Evolutionary conservation across 2,797 vertebrate genomes (phyloP).

Genomic region (Nannoperca obscura): DNA sequence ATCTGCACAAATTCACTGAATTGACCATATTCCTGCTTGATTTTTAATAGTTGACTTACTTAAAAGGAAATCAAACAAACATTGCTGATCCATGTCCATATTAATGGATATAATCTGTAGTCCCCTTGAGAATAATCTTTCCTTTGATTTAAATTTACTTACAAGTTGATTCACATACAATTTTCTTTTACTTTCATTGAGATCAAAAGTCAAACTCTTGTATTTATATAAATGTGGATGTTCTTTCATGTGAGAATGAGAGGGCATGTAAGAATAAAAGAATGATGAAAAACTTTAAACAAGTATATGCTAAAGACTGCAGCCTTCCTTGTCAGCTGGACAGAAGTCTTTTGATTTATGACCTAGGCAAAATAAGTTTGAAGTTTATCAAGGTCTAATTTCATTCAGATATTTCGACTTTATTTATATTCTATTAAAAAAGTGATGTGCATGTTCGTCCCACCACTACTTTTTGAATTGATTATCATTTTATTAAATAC

Average conservation of each 20-base stretch:
- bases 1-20: too few species aligned
- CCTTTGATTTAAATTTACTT: slow-evolving; percentile 4
- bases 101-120: slow-evolving; percentile 20
- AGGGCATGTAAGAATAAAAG: too few species aligned
- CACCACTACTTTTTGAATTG: too few species aligned
- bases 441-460: background rate
- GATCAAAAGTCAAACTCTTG: background rate
- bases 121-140: slow-evolving; percentile 8
- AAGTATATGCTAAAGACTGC: background rate
- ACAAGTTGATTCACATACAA: background rate
- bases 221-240: too few species aligned
- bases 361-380: background rate
- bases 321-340: background rate
- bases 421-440: background rate
- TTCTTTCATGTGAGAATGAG: too few species aligned
- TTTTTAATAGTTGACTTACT: background rate
- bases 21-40: background rate
- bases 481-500: background rate
- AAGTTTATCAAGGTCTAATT: background rate
- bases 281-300: too few species aligned
- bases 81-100: background rate
- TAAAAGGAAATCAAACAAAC: slow-evolving; percentile 17
- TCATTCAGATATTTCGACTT: background rate
- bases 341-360: too few species aligned
- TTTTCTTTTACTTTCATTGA: background rate